Base-by-base conservation (phyloP, 2,113 vertebrate species). In the Grus americana region DNA sequence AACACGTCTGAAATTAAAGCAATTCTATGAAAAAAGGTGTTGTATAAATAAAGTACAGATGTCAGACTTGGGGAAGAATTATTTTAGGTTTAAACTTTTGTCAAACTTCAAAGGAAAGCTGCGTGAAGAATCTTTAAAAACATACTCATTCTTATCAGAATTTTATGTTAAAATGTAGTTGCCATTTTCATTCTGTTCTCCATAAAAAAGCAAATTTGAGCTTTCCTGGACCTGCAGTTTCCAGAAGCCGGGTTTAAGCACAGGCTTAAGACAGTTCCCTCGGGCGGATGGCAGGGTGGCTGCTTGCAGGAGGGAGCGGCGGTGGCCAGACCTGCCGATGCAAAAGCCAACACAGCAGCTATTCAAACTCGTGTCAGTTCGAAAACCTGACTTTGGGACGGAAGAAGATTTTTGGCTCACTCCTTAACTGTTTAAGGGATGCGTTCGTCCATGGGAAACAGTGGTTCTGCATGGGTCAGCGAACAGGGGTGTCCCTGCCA, bases 231-330 rank as follows among this genome's bases (percentile, higher is more conserved):
- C 2, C 52, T 30, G 16, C 44, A 34, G 34, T 66, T 90, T 89
- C 47, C 36, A 63, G 75, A 71, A 36, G 11, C 15, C 21, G 49
- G 27, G 36, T 68, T 84, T 57, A 42, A 84, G 40, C 0, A 3
- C 2, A 24, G 54, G 36, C 27, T 44, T 1, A 0, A 63, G 57
- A 27, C n/a, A 38, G 8, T 1, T 18, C 24, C 49, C 13, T 1
- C 9, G 14, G 36, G 62, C 12, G 15, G 38, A 13, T 3, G 40
- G 18, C n/a, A 57, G 26, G 67, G 32, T 13, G 27, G n/a, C 27
- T 49, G 44, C 14, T 11, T 16, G 86, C 74, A 14, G 32, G 36
- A 68, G 27, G 18, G 19, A 61, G 23, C 2, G 2, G n/a, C 36
- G 16, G 52, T 46, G 88, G 34, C 67, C 24, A 54, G 52, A 12